Evolutionary conservation across 2,113 vertebrate genomes (phyloP).

Genomic region (Istiophorus platypterus): DNA sequence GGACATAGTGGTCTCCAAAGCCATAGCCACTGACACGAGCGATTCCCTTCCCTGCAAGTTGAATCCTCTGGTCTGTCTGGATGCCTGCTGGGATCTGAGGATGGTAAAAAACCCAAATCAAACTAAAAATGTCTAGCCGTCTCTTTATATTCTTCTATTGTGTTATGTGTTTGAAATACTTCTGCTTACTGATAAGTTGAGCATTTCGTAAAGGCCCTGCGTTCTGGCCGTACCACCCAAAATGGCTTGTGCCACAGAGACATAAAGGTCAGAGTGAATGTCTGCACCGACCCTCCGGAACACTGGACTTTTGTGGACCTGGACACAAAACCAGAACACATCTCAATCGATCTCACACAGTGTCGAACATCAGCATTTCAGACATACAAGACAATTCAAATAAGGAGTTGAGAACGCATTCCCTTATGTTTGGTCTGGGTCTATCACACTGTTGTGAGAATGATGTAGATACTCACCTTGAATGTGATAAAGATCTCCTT

Average conservation of each 20-base stretch:
- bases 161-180: not conserved
- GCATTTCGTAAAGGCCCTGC: conserved; percentile 93
- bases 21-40: conserved; percentile 93
- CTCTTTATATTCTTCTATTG: not conserved
- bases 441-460: not conserved
- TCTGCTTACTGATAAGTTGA: conserved; percentile 89
- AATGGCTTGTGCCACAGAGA: conserved; percentile 95
- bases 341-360: not conserved
- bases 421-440: not conserved
- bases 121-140: not conserved
- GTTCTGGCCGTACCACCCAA: conserved; percentile 92
- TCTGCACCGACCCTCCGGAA: conserved; percentile 96
- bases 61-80: conserved; percentile 93
- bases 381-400: no score
- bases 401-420: not conserved
- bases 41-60: conserved; percentile 93
- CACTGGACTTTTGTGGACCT: conserved; percentile 95
- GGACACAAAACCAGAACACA: conserved; percentile 15
- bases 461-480: conserved; percentile 82
- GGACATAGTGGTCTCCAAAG: conserved; percentile 96
- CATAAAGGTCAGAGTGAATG: conserved; percentile 92
- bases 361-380: not conserved
- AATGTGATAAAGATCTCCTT: conserved; percentile 97
- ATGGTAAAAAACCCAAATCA: not conserved
- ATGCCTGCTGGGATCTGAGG: conserved; percentile 91